phyloP scores from a whole-genome alignment of 2,888 invertebrate species.

The Polyommatus icarus region DNA sequence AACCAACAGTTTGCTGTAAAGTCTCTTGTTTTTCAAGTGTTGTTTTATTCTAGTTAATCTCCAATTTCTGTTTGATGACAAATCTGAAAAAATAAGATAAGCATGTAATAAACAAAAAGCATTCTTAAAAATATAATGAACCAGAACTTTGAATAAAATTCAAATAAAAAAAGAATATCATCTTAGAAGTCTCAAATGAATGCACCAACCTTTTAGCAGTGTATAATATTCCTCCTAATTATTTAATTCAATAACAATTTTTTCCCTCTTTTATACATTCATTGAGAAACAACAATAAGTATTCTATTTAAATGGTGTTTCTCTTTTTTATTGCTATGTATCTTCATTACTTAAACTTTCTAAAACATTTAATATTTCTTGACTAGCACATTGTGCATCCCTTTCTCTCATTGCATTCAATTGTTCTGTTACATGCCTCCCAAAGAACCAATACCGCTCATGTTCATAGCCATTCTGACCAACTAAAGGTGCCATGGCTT shows the following conservation, averaged over 20 bases:
- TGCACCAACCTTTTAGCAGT: no score
- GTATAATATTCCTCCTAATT: no score
- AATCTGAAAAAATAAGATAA: background rate
- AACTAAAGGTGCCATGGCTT: conserved; percentile 57
- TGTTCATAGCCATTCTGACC: conserved; percentile 38
- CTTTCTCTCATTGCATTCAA: conserved; percentile 58
- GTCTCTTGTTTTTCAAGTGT: background rate
- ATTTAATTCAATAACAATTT: no score
- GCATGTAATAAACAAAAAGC: background rate
- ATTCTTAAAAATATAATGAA: background rate
- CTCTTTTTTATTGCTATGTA: background rate
- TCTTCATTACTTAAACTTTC: conserved; percentile 25
- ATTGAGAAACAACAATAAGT: no score
- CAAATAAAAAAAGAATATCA: no score
- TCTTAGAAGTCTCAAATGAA: no score
- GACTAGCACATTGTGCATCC: conserved; percentile 58
- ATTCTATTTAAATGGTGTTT: background rate
- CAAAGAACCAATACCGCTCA: conserved; percentile 62
- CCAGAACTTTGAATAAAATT: no score
- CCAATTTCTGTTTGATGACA: background rate
- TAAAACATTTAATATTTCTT: conserved; percentile 56
- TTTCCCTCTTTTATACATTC: no score
- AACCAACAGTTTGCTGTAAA: background rate
- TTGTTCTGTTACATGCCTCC: conserved; percentile 63
- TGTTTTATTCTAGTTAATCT: background rate